Conservation (phyloP, 2,888 invertebrate species). For the Noctuana brunneofusca region DNA sequence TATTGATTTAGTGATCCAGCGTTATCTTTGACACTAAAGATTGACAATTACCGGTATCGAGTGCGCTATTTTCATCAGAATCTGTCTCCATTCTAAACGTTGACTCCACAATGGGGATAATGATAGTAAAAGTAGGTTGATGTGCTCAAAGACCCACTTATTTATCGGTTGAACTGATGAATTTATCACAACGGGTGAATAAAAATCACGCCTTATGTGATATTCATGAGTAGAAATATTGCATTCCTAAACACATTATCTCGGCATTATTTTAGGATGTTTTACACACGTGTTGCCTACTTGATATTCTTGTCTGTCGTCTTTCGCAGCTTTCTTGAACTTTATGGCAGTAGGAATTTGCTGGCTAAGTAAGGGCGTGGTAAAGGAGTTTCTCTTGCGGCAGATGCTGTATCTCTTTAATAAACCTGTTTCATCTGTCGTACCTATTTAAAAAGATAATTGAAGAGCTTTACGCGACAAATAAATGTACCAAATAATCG, state of each 20-base stretch:
- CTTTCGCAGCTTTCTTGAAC: conserved; percentile 27
- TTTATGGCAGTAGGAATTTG: conserved; percentile 16
- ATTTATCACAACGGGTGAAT: conserved; percentile 4
- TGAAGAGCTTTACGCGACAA: too few relatives aligned
- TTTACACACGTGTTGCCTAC: conserved; percentile 16
- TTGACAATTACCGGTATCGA: neutral
- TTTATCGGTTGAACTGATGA: conserved; percentile 7
- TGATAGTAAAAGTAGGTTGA: conserved; percentile 19
- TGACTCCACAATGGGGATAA: conserved; percentile 4
- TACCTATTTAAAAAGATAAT: too few relatives aligned
- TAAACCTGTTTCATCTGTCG: neutral
- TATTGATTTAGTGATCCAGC: conserved; percentile 1
- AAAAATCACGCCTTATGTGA: conserved; percentile 1
- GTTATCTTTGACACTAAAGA: conserved; percentile 6
- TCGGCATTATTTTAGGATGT: conserved; percentile 19
- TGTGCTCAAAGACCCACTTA: conserved; percentile 16
- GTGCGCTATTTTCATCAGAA: neutral
- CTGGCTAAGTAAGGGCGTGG: conserved; percentile 6
- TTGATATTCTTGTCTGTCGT: conserved; percentile 25
- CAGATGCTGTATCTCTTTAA: conserved; percentile 43
- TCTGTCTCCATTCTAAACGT: conserved; percentile 1
- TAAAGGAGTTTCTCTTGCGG: conserved; percentile 17
- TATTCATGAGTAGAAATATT: conserved; percentile 10
- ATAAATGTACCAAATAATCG: neutral
- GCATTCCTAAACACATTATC: conserved; percentile 9